These are phyloP conservation scores for Lutjanus erythropterus DNA, from an alignment of 2,113 vertebrate species.

Conservation along the genomic window DNA sequence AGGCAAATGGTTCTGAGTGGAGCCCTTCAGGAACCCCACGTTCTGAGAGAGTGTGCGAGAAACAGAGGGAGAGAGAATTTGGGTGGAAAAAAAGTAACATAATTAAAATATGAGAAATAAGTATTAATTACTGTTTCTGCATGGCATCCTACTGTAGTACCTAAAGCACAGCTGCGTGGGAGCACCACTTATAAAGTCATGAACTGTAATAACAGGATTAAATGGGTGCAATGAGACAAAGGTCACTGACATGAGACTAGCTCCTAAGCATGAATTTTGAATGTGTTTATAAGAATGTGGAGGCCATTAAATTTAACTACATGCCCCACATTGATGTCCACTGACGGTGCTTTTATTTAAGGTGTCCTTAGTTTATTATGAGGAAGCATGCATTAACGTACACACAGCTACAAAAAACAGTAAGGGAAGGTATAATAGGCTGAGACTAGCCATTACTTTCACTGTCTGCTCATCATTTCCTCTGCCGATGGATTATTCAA, in stretches of 20 bases:
- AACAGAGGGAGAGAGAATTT: background rate
- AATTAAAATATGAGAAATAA: too few species aligned
- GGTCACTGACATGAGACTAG: constrained; percentile 33
- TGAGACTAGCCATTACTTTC: background rate
- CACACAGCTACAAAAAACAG: background rate
- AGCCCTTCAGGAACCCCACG: too few species aligned
- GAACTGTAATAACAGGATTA: constrained; percentile 41
- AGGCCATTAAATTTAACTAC: constrained; percentile 61
- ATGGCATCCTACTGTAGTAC: constrained; percentile 3
- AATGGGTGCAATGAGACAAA: constrained; percentile 13
- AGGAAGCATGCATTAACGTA: background rate
- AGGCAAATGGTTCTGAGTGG: too few species aligned
- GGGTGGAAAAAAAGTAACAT: too few species aligned
- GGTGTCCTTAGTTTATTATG: background rate
- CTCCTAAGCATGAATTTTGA: constrained; percentile 55
- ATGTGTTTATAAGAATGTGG: constrained; percentile 55
- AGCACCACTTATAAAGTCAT: constrained; percentile 29
- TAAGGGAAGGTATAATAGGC: background rate
- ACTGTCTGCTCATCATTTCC: background rate
- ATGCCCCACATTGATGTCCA: constrained; percentile 50
- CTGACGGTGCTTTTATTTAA: background rate
- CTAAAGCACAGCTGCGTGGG: constrained; percentile 8
- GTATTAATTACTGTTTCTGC: constrained; percentile 10
- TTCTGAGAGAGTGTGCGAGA: too few species aligned
- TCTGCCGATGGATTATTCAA: background rate